A percentile compares a stretch with the other conserved stretches of the same genome.
Conservation (phyloP, 2,113 vertebrate genomes). For the Phyllopteryx taeniolatus region DNA sequence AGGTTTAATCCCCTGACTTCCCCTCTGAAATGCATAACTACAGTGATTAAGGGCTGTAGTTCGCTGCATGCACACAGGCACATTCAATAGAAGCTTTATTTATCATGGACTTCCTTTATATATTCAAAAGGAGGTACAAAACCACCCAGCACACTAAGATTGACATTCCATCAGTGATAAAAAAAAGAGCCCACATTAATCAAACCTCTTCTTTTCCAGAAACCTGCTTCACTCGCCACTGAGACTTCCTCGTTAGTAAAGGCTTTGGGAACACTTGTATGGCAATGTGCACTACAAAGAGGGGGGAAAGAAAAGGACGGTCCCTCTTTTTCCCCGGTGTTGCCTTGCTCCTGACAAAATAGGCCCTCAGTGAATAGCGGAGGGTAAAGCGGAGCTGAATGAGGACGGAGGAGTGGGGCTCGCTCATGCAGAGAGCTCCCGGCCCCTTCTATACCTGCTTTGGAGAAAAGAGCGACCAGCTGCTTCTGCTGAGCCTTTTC, state of each 20-base stretch:
- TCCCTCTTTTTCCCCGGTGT: slow-evolving; percentile 53
- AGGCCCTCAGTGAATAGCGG: slow-evolving; percentile 59
- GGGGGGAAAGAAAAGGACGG: slow-evolving; percentile 60
- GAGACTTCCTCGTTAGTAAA: slow-evolving; percentile 61
- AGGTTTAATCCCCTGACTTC: slow-evolving; percentile 4
- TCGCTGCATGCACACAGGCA: slow-evolving; percentile 25
- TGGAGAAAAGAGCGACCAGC: slow-evolving; percentile 68
- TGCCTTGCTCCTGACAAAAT: slow-evolving; percentile 65
- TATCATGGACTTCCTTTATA: slow-evolving; percentile 16
- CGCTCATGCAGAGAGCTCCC: slow-evolving; percentile 69
- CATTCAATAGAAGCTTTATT: slow-evolving; percentile 28
- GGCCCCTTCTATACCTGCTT: slow-evolving; percentile 63
- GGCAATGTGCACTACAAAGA: slow-evolving; percentile 62
- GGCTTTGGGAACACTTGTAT: slow-evolving; percentile 62
- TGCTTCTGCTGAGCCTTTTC: slow-evolving; percentile 68
- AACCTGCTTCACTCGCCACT: slow-evolving; percentile 48
- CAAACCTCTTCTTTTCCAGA: slow-evolving; percentile 59
- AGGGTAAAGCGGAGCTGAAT: slow-evolving; percentile 57
- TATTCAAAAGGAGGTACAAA: slow-evolving; percentile 27
- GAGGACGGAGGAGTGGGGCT: slow-evolving; percentile 58
- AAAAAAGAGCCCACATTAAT: slow-evolving; percentile 58
- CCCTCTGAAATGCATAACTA: slow-evolving; percentile 12
- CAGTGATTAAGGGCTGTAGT: slow-evolving; percentile 27
- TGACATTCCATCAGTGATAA: slow-evolving; percentile 47
- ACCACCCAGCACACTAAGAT: slow-evolving; percentile 35